Evolutionary conservation across 2,113 vertebrate species (phyloP), one percentile per base, ranked within the genome.

Genomic region (Formicarius rufipectus): DNA sequence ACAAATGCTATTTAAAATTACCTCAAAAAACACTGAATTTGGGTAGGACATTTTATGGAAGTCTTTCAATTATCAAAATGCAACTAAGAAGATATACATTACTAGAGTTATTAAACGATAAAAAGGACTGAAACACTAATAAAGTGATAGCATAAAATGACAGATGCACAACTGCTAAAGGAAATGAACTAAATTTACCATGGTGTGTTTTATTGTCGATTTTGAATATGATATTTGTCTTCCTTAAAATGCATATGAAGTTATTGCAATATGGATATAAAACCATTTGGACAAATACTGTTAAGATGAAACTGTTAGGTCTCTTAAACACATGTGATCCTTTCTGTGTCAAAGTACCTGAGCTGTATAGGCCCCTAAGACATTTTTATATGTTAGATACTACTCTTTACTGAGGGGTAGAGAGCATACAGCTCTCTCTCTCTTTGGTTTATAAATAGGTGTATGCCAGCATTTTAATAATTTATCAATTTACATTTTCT

Each of bases 241-340:
- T 83, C 87, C 63, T 84, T 77, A 92, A 95, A 97, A 96, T 37
- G 16, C 55, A 78, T 18, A 16, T 67, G 90, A 94, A 84, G 55
- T 52, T 80, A 63, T 28, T 73, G 45, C 55, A 72, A 62, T 44
- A 40, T 56, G 35, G 40, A 31, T 31, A 17, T 18, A 82, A 84
- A 95, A 86, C 44, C 71, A 93, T 85, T 82, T 69, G 80, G 76
- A 95, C 31, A 59, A 94, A 87, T 19, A 6, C 7, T 92, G 50
- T 82, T 42, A 91, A 76, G 63, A 59, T 86, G 62, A 87, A 86
- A 24, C n/a, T 60, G 64, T 88, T 78, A 49, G 59, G 64, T 81
- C 39, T 93, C 83, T 58, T 35, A 56, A 95, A 67, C 35, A 86
- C 55, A 19, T 8, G 19, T 1, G 1, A 59, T 79, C 50, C 73